Evolutionary conservation across 2,888 invertebrate species (phyloP).

Genomic region (Clunio marinus): DNA sequence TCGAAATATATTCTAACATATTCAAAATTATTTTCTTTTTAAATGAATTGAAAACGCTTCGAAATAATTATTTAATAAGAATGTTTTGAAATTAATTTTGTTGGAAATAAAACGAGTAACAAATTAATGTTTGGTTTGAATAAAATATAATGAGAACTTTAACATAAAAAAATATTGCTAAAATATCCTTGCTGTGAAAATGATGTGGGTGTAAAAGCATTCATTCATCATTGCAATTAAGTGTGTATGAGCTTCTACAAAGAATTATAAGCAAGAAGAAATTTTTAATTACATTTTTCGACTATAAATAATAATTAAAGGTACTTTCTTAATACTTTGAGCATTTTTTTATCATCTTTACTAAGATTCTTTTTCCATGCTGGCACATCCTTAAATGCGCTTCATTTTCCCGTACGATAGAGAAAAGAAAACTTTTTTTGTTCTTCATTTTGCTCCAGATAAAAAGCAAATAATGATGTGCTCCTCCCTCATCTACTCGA

Average conservation of each 20-base stretch:
- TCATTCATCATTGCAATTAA: too few relatives aligned
- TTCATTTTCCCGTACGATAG: neutral
- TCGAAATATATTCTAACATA: too few relatives aligned
- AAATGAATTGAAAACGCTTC: too few relatives aligned
- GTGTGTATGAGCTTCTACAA: neutral
- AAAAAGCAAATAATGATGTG: too few relatives aligned
- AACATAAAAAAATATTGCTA: too few relatives aligned
- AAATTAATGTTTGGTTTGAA: too few relatives aligned
- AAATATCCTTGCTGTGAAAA: conserved; percentile 34
- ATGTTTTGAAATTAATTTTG: too few relatives aligned
- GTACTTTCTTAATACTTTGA: conserved; percentile 39
- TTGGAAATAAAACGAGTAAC: too few relatives aligned
- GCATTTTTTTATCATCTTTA: conserved; percentile 33
- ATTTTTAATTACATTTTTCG: conserved; percentile 40
- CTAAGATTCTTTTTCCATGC: conserved; percentile 10
- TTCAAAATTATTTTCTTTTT: too few relatives aligned
- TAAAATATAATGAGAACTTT: too few relatives aligned
- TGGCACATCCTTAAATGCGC: neutral
- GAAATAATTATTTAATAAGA: too few relatives aligned
- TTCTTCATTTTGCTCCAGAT: neutral
- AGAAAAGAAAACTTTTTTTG: neutral
- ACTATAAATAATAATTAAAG: conserved; percentile 40
- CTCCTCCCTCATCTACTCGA: too few relatives aligned
- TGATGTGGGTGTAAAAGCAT: conserved; percentile 25
- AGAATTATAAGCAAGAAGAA: conserved; percentile 16